Evolutionary conservation across 2,113 vertebrate species (phyloP).

Genomic region (Sorex araneus): DNA sequence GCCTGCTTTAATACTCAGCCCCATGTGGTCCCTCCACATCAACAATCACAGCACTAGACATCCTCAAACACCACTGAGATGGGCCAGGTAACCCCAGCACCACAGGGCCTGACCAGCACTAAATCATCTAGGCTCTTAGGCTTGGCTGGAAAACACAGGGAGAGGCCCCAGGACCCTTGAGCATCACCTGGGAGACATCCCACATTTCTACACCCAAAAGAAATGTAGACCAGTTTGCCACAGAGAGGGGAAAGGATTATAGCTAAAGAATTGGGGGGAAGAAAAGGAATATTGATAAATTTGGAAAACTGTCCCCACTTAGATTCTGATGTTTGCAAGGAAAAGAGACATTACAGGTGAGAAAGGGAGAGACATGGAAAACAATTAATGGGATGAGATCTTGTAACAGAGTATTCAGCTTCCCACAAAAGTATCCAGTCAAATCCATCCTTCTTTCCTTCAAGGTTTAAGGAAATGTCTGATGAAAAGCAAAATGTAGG

Average conservation of each 20-base stretch:
- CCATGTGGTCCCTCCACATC: no score
- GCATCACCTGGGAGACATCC: no score
- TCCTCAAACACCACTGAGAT: no score
- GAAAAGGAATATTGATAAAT: background rate
- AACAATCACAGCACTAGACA: no score
- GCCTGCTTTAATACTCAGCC: no score
- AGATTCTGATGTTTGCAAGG: background rate
- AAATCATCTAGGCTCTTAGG: no score
- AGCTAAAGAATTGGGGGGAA: background rate
- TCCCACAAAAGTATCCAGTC: background rate
- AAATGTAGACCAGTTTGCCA: background rate
- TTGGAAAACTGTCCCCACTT: background rate
- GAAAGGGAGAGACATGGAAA: background rate
- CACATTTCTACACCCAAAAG: background rate
- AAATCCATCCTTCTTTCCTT: background rate
- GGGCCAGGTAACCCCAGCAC: no score
- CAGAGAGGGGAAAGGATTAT: background rate
- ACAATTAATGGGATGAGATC: background rate
- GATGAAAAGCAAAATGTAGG: background rate
- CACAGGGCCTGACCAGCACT: no score
- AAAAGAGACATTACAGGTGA: background rate
- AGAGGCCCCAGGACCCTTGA: no score
- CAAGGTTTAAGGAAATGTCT: accelerated
- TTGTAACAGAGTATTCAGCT: background rate
- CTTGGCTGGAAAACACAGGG: no score